These are phyloP conservation scores for Petrolisthes manimaculis DNA, from an alignment of 2,888 invertebrate species.

Conservation along the genomic window DNA sequence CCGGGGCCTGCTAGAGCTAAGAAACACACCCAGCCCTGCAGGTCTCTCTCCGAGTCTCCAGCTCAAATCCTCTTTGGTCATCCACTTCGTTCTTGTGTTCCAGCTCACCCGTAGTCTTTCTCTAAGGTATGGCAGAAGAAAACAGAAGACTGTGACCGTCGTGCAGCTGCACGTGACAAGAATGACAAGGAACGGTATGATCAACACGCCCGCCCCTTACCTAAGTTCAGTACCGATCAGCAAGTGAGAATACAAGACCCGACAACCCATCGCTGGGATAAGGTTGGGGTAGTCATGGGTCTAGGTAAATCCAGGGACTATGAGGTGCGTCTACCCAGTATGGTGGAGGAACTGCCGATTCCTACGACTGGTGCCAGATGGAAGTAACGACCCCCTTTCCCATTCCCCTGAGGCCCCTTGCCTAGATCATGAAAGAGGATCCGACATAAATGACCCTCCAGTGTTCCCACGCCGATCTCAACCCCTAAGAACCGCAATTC, in stretches of 20 bases:
- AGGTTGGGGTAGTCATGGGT: slow-evolving; percentile 17
- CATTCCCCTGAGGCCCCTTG: slow-evolving; percentile 5
- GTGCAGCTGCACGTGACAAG: not conserved
- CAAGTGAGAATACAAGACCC: not conserved
- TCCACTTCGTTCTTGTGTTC: too few relatives aligned
- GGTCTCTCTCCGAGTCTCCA: too few relatives aligned
- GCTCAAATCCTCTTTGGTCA: too few relatives aligned
- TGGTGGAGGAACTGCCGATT: slow-evolving; percentile 20
- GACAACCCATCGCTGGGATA: not conserved
- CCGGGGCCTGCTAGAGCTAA: not conserved
- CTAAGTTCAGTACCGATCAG: slow-evolving; percentile 7
- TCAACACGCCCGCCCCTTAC: not conserved
- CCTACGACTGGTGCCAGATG: not conserved
- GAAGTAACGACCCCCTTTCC: not conserved
- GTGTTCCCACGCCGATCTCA: slow-evolving; percentile 4
- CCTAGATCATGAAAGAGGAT: not conserved
- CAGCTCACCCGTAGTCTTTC: too few relatives aligned
- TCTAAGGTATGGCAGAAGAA: not conserved
- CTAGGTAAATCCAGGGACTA: slow-evolving; percentile 2
- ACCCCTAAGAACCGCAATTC: too few relatives aligned
- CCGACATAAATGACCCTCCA: not conserved
- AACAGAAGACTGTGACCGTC: not conserved
- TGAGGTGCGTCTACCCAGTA: not conserved
- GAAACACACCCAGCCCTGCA: not conserved
- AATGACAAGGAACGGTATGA: not conserved